Evolutionary conservation across 2,113 vertebrate genomes (phyloP), one percentile per base, ranked within the genome.

Genomic region (Peromyscus leucopus): DNA sequence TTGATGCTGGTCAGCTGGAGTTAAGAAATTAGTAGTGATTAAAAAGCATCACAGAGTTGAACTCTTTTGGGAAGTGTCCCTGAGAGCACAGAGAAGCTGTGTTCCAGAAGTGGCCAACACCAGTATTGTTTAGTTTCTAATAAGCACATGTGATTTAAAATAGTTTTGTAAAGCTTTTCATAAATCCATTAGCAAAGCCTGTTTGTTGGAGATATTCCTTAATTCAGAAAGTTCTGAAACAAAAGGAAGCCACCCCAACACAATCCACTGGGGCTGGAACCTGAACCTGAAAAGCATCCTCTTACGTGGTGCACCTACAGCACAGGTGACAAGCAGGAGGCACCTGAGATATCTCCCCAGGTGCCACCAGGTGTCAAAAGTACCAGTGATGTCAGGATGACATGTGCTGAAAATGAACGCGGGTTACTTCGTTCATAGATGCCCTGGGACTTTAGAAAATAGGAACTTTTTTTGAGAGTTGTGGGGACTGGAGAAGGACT

Each of bases 211-310:
- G 65, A 93, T 59, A 6, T 10, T 89, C 57, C 24, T 92, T 90
- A 75, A n/a, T 12, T 55, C 26, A 86, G 61, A 96, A 94, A 93
- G 57, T 69, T 94, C 72, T 91, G 85, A 80, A 89, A 24, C 28
- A 69, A 93, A 90, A 55, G 22, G 15, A 82, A 89, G 17, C 82
- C 28, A 88, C 65, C 83, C 39, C 2, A 26, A 83, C 79, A 74
- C 5, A 75, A 72, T 48, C 86, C 12, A 76, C 61, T 93, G 76
- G 80, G 46, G 69, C 15, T 7, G 11, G 48, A 91, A n/a, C 7
- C 51, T 79, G 82, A 92, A 5, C 65, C 46, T 26, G 46, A 59
- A 39, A n/a, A 5, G 10, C 9, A 11, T 3, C 7, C 21, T 59
- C 39, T 48, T 28, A 63, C n/a, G 16, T 8, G 0, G 22, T 65